Evolutionary conservation across 2,113 vertebrate genomes (phyloP), one percentile per base, ranked within the genome.

Genomic region (Bujurquina vittata): DNA sequence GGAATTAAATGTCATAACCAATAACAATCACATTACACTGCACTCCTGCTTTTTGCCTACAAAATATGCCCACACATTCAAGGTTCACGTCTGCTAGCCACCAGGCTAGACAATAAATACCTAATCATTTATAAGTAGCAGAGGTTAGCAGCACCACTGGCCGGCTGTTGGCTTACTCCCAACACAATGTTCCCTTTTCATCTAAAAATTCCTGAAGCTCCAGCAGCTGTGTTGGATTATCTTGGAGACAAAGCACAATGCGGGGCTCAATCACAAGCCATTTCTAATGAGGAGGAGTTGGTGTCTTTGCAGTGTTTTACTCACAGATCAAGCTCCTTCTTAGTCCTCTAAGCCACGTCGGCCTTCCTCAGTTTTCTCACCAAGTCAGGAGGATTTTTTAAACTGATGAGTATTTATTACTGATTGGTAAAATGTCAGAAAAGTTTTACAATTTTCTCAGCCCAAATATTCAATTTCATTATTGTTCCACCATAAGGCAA

Each of bases 1-100:
- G 79, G 81, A 91, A 92, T 85, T 78, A 78, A 86, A 88, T 67
- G 81, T 91, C 88, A 86, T 20, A 86, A 75, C 26, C 60, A 80
- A 89, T 93, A 77, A 84, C 26, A 73, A 46, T 91, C 84, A 90
- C 61, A 55, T 75, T 78, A 56, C 29, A 59, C 63, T 20, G 35
- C 29, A 52, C 20, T 55, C 83, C 56, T 76, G 60, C 49, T 67
- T 75, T 46, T 72, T 73, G 74, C 49, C 35, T 37, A 10, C 33
- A 56, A 67, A 77, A 63, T 31, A 52, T 69, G 58, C 52, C 7
- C 29, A 49, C 26, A 40, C 33, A 9, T 49, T 35, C 7, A 29
- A 11, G 18, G 31, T 43, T 55, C 35, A 52, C 29, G 37, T 85
- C 49, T 7, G 3, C 22, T 56, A 29, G 77, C 35, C 75, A 74